These are phyloP conservation scores for Griposia aprilina DNA, from an alignment of 2,888 invertebrate species.

Conservation along the genomic window DNA sequence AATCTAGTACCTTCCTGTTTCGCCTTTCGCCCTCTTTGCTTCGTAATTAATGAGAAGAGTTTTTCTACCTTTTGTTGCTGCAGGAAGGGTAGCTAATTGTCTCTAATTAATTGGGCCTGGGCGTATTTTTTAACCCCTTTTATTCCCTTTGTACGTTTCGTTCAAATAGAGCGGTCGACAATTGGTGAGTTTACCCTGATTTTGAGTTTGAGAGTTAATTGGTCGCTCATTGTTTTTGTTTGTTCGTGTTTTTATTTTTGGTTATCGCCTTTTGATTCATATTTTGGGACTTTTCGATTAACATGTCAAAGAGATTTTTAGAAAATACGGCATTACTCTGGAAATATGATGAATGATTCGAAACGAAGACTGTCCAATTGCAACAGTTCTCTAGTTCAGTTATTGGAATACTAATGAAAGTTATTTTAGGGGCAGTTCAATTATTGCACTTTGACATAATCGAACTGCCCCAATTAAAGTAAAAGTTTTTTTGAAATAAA, in stretches of 20 bases:
- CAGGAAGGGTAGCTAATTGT: conserved; percentile 89
- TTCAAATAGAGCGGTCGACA: conserved; percentile 75
- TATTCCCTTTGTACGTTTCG: conserved; percentile 78
- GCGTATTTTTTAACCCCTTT: conserved; percentile 86
- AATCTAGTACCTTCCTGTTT: conserved; percentile 74
- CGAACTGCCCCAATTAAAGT: too few relatives aligned
- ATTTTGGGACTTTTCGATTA: conserved; percentile 16
- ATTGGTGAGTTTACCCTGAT: conserved; percentile 75
- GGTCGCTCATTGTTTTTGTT: conserved; percentile 76
- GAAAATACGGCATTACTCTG: not conserved
- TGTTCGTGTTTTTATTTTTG: conserved; percentile 58
- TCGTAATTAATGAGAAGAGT: conserved; percentile 88
- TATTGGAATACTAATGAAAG: not conserved
- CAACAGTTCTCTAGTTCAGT: not conserved
- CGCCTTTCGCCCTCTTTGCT: conserved; percentile 72
- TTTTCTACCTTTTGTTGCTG: conserved; percentile 89
- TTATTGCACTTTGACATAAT: too few relatives aligned
- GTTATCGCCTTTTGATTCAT: conserved; percentile 39
- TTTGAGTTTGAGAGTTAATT: conserved; percentile 80
- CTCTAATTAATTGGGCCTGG: conserved; percentile 88
- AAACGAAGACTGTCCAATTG: not conserved
- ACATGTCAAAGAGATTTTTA: conserved; percentile 18
- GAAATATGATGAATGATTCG: not conserved
- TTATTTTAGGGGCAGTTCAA: not conserved
- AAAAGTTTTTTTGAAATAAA: too few relatives aligned